Evolutionary conservation across 2,797 vertebrate genomes (phyloP).

Genomic region (Artibeus lituratus): DNA sequence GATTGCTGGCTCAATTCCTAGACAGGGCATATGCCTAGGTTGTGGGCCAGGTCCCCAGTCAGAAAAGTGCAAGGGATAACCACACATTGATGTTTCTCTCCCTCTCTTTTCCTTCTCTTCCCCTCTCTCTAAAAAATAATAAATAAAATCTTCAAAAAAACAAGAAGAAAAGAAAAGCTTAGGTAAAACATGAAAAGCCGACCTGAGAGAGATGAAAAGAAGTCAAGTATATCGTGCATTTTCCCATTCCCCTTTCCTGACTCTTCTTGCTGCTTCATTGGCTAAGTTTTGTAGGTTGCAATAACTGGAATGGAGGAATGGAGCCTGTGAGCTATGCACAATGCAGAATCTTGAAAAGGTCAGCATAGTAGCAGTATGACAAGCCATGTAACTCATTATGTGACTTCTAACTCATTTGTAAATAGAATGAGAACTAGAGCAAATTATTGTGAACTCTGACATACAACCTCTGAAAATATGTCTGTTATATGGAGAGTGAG

Average conservation of each 20-base stretch:
- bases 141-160: too few species aligned
- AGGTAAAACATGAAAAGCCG: background rate
- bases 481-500: constrained; percentile 48
- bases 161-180: background rate
- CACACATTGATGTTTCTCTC: too few species aligned
- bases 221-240: background rate
- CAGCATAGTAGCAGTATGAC: constrained; percentile 78
- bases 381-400: constrained; percentile 82
- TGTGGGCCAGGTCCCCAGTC: too few species aligned
- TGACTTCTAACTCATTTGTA: constrained; percentile 81
- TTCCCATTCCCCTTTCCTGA: constrained; percentile 42
- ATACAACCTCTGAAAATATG: constrained; percentile 75
- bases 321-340: constrained; percentile 76
- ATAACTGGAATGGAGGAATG: constrained; percentile 63
- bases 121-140: too few species aligned
- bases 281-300: constrained; percentile 63
- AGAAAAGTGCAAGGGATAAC: too few species aligned
- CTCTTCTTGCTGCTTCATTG: background rate
- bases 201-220: background rate
- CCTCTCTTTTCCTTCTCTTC: too few species aligned
- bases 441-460: constrained; percentile 77
- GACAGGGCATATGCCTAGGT: too few species aligned
- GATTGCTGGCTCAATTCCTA: too few species aligned
- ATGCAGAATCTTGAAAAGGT: constrained; percentile 83
- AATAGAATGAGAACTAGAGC: constrained; percentile 69